Percentiles rank a stretch among this genome's conserved stretches.
phyloP scores from a whole-genome alignment of 2,888 invertebrate species.

The Amphipyra berbera region DNA sequence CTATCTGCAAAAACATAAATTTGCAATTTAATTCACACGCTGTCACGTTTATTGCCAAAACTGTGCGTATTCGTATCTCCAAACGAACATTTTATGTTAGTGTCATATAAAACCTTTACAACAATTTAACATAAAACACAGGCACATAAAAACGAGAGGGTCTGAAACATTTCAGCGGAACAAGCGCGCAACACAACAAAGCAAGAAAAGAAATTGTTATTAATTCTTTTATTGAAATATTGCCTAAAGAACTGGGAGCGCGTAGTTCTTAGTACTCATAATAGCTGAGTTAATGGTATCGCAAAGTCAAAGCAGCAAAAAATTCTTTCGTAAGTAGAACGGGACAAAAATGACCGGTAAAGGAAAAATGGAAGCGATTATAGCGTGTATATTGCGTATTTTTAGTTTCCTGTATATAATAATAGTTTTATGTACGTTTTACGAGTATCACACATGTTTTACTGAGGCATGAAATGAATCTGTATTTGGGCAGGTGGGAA shows the following conservation, averaged over 20 bases:
- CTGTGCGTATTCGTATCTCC: constrained; percentile 33
- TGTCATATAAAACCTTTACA: constrained; percentile 45
- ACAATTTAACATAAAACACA: constrained; percentile 53
- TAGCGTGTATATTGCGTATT: constrained; percentile 12
- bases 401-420: constrained; percentile 29
- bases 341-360: constrained; percentile 18
- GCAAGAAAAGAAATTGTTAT: constrained; percentile 37
- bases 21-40: constrained; percentile 24
- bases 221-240: constrained; percentile 49
- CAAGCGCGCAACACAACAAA: constrained; percentile 35
- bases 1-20: constrained; percentile 41
- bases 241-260: constrained; percentile 13
- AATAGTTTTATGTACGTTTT: constrained; percentile 53
- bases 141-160: constrained; percentile 39
- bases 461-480: constrained; percentile 51
- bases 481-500: constrained; percentile 91
- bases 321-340: constrained; percentile 32
- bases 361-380: constrained; percentile 24
- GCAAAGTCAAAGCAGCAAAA: constrained; percentile 42
- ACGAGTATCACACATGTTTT: constrained; percentile 47
- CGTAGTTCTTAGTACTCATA: constrained; percentile 31
- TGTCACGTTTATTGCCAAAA: constrained; percentile 45
- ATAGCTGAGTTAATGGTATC: constrained; percentile 49
- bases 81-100: constrained; percentile 33
- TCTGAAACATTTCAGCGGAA: constrained; percentile 26